A percentile compares a stretch with the other conserved stretches of the same genome.
phyloP scores from a whole-genome alignment of 2,888 invertebrate species.

The Pardosa pseudoannulata region DNA sequence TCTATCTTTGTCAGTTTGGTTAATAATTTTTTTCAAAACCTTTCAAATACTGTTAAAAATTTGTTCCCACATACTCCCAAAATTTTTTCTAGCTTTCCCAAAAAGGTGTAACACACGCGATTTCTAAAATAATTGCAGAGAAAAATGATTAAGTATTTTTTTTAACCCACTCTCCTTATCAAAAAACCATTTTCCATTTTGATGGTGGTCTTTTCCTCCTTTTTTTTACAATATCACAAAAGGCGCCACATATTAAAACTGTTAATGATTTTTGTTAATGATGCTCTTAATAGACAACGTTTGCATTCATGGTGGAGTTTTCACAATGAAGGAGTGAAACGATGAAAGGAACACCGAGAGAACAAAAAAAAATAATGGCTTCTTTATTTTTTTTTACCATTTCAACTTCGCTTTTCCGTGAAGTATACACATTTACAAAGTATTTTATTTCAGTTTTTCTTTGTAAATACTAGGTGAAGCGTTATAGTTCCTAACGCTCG shows the following conservation, averaged over 20 bases:
- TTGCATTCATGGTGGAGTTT: constrained; percentile 21
- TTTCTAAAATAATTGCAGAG: constrained; percentile 45
- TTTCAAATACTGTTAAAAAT: too few species aligned
- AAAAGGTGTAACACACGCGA: not conserved
- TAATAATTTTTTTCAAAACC: too few species aligned
- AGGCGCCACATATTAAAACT: constrained; percentile 36
- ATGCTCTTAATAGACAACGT: constrained; percentile 59
- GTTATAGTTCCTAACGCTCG: constrained; percentile 20
- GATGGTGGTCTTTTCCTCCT: constrained; percentile 12
- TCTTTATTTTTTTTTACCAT: not conserved
- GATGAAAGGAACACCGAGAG: not conserved
- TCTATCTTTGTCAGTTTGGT: too few species aligned
- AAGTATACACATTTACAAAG: constrained; percentile 58
- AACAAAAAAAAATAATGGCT: not conserved
- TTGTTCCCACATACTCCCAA: not conserved
- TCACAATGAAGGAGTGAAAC: constrained; percentile 18
- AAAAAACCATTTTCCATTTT: constrained; percentile 10
- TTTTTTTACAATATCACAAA: constrained; percentile 32
- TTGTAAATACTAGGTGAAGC: constrained; percentile 51
- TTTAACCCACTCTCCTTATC: not conserved
- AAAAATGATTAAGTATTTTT: constrained; percentile 33
- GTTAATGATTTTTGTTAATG: constrained; percentile 69
- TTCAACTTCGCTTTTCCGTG: not conserved
- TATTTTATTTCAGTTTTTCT: constrained; percentile 61
- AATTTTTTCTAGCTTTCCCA: not conserved